phyloP scores from a whole-genome alignment of 1,140 invertebrate genomes.

The Andrena cerasifolii region DNA sequence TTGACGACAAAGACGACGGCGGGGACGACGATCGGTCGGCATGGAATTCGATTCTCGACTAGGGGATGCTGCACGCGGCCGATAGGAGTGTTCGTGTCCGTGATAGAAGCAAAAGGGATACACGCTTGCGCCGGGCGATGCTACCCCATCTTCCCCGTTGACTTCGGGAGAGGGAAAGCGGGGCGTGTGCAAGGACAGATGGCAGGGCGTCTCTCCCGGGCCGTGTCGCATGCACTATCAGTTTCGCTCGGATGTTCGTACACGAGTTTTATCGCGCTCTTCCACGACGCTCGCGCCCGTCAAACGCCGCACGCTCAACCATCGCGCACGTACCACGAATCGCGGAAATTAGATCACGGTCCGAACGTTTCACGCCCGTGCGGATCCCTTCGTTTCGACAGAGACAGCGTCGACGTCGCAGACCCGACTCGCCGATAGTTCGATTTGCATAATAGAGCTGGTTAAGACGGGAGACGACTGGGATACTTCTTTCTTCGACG shows the following conservation, averaged over 20 bases:
- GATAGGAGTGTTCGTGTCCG: slow-evolving; percentile 13
- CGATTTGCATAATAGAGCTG: slow-evolving; percentile 22
- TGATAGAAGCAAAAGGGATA: slow-evolving; percentile 59
- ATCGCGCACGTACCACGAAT: slow-evolving; percentile 1
- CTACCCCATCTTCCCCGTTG: slow-evolving; percentile 58
- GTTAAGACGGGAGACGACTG: not conserved
- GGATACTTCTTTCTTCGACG: not conserved
- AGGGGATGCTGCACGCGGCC: slow-evolving; percentile 53
- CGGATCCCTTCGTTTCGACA: not conserved
- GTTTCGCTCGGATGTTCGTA: slow-evolving; percentile 65
- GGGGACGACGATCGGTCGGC: slow-evolving; percentile 35
- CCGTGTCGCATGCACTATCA: slow-evolving; percentile 66
- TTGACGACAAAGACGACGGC: slow-evolving; percentile 10
- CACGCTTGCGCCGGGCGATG: slow-evolving; percentile 65
- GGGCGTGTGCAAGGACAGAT: slow-evolving; percentile 66
- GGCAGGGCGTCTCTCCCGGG: slow-evolving; percentile 68
- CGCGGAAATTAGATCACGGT: slow-evolving; percentile 16
- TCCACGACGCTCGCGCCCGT: not conserved
- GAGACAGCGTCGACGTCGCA: not conserved
- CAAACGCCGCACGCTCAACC: not conserved
- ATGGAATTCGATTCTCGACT: slow-evolving; percentile 65
- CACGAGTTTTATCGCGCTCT: slow-evolving; percentile 51
- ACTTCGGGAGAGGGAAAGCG: slow-evolving; percentile 57
- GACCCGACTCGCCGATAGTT: not conserved
- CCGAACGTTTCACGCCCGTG: not conserved